A percentile compares a stretch with the other conserved stretches of the same genome.
phyloP scores from a whole-genome alignment of 2,888 invertebrate species.

The Mermis nigrescens region DNA sequence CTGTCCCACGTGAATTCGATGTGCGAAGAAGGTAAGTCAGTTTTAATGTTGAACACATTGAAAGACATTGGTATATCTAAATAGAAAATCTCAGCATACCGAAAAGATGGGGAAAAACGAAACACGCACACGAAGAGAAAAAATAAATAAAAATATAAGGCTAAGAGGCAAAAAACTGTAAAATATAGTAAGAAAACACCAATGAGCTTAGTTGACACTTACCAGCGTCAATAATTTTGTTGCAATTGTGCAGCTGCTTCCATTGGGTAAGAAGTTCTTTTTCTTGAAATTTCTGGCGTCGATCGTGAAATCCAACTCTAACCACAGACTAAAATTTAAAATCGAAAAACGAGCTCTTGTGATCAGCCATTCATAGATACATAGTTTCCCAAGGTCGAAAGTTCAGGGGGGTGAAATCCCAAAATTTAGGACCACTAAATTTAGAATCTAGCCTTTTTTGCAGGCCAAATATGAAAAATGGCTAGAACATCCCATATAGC shows the following conservation, averaged over 20 bases:
- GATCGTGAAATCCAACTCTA: conserved; percentile 82
- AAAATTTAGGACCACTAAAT: no score
- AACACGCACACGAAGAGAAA: no score
- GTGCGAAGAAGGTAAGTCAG: conserved; percentile 49
- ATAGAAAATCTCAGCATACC: no score
- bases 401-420: no score
- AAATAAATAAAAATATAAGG: no score
- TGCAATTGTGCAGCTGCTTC: conserved; percentile 70
- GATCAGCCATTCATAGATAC: no score
- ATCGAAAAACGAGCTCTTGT: no score
- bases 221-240: conserved; percentile 65
- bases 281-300: conserved; percentile 82
- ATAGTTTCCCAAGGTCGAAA: no score
- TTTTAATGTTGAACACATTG: conserved; percentile 62
- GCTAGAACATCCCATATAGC: no score
- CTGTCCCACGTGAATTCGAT: conserved; percentile 86
- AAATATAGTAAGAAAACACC: background rate
- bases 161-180: background rate
- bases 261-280: conserved; percentile 76
- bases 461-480: no score
- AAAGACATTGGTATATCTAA: conserved; percentile 77
- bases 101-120: no score
- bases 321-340: conserved; percentile 57
- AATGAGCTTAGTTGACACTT: background rate
- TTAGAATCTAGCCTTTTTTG: no score